phyloP scores from a whole-genome alignment of 2,113 vertebrate genomes.

The Psittacara wagleri region DNA sequence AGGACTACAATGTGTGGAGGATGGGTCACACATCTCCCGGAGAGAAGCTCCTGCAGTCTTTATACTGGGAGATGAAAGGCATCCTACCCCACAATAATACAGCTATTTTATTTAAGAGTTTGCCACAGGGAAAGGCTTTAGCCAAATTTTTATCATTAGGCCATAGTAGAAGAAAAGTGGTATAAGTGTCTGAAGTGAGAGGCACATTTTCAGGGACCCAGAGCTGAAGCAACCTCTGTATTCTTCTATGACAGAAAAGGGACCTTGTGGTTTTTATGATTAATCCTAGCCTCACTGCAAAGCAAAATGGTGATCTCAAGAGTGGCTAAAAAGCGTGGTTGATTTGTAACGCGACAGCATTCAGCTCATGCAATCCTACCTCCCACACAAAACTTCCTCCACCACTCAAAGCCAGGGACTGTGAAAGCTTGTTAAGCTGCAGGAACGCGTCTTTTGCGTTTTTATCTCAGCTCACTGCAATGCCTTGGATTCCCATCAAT shows the following conservation, averaged over 20 bases:
- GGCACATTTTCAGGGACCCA: neutral
- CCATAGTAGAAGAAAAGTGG: neutral
- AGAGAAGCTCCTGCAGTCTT: neutral
- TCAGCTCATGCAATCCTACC: neutral
- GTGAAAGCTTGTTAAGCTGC: neutral
- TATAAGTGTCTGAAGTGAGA: neutral
- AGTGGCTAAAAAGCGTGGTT: neutral
- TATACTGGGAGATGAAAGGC: neutral
- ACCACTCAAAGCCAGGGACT: neutral
- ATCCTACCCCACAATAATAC: neutral
- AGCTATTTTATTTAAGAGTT: neutral
- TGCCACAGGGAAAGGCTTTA: neutral
- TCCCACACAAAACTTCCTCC: neutral
- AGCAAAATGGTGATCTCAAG: neutral
- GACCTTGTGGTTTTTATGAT: neutral
- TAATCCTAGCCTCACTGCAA: neutral
- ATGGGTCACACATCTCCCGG: neutral
- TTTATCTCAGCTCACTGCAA: neutral
- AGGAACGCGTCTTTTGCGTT: neutral
- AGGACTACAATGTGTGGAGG: accelerated
- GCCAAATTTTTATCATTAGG: neutral
- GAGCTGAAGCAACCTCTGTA: neutral
- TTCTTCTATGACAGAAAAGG: neutral
- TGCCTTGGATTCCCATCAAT: neutral
- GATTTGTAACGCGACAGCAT: neutral